A percentile compares a stretch with the other conserved stretches of the same genome.
These are phyloP conservation scores for Enteromius argenteus DNA, from an alignment of 2,797 vertebrate genomes.

Conservation along the genomic window DNA sequence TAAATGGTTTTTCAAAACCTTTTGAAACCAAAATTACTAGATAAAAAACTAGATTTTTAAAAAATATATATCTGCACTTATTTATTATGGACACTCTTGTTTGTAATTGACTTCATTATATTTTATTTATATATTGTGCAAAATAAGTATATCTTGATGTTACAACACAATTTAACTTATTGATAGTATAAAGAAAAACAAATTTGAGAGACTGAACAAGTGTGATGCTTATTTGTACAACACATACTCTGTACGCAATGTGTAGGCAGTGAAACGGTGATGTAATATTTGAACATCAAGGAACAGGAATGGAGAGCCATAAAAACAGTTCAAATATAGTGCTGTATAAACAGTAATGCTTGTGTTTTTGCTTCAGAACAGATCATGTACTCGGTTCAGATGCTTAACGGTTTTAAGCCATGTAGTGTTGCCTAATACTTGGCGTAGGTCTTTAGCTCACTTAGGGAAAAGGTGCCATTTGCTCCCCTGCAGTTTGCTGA, in stretches of 20 bases:
- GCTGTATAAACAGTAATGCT: not conserved
- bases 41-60: not conserved
- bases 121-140: not conserved
- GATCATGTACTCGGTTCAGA: slow-evolving; percentile 1
- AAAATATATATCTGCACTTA: not conserved
- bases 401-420: slow-evolving; percentile 12
- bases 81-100: not conserved
- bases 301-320: slow-evolving; percentile 10
- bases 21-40: not conserved
- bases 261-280: not conserved
- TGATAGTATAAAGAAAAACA: not conserved
- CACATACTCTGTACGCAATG: not conserved
- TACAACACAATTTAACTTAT: not conserved
- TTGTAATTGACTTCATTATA: not conserved
- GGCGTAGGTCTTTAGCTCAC: slow-evolving; percentile 38
- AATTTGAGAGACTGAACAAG: not conserved
- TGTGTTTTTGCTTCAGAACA: slow-evolving; percentile 2
- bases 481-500: slow-evolving; percentile 34
- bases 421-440: slow-evolving; percentile 39
- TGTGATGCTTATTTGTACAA: not conserved
- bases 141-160: not conserved
- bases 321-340: slow-evolving; percentile 1
- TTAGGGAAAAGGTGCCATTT: slow-evolving; percentile 42
- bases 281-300: slow-evolving; percentile 38
- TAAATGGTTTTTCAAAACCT: not conserved